A percentile compares a stretch with the other conserved stretches of the same genome.
phyloP scores from a whole-genome alignment of 2,888 invertebrate genomes.

The Tetragnatha montana region DNA sequence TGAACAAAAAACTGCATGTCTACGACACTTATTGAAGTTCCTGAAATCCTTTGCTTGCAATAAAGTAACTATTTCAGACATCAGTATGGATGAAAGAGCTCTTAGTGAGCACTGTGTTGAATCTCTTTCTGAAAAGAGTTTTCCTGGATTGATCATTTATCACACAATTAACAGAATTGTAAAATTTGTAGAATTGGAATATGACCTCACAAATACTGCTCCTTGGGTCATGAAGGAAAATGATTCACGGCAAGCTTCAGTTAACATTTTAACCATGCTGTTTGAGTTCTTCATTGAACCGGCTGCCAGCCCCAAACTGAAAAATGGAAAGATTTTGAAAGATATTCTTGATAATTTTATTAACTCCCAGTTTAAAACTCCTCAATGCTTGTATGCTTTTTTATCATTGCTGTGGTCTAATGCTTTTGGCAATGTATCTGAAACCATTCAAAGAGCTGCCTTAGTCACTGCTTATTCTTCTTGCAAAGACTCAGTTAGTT shows the following conservation, averaged over 20 bases:
- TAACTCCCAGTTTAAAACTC: constrained; percentile 7
- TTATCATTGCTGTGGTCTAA: constrained; percentile 38
- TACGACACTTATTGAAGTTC: constrained; percentile 18
- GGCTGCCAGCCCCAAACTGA: not conserved
- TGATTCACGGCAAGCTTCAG: not conserved
- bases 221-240: not conserved
- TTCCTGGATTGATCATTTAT: constrained; percentile 28
- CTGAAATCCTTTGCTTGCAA: constrained; percentile 8
- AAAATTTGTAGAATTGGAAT: not conserved
- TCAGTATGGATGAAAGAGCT: not conserved
- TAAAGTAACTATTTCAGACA: not conserved
- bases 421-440: not conserved
- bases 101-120: constrained; percentile 24
- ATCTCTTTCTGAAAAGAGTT: not conserved
- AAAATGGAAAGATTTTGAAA: constrained; percentile 4
- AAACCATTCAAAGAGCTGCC: constrained; percentile 4
- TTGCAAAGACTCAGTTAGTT: constrained; percentile 7
- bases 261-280: constrained; percentile 12
- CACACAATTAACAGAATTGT: constrained; percentile 18
- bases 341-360: constrained; percentile 14
- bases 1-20: constrained; percentile 3
- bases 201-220: not conserved
- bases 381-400: constrained; percentile 32
- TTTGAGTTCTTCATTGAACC: constrained; percentile 44
- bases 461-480: constrained; percentile 3